These are phyloP conservation scores for Sinhomidia bicolor DNA, from an alignment of 2,888 invertebrate genomes.

Conservation along the genomic window DNA sequence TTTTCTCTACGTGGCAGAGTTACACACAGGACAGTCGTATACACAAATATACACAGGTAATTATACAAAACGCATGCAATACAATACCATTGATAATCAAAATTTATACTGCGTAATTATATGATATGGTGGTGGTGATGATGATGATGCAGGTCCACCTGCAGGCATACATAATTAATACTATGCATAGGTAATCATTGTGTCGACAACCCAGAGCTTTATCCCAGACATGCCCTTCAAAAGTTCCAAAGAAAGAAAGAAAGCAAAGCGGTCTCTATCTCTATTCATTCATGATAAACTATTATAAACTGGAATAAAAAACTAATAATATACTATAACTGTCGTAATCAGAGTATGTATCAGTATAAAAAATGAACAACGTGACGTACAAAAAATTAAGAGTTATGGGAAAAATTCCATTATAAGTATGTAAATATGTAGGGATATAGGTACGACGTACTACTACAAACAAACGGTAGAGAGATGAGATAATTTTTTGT, in stretches of 20 bases:
- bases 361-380: neutral
- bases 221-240: constrained; percentile 25
- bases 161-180: neutral
- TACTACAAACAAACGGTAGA: neutral
- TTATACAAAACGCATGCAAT: too few relatives aligned
- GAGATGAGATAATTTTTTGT: neutral
- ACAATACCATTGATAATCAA: neutral
- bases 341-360: neutral
- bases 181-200: neutral
- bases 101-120: constrained; percentile 15
- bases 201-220: constrained; percentile 36
- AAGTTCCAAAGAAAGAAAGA: neutral
- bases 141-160: neutral
- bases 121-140: neutral
- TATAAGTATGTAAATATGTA: neutral
- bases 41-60: neutral
- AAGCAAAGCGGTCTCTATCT: constrained; percentile 31
- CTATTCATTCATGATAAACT: neutral
- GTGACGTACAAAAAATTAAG: constrained; percentile 17
- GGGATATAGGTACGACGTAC: neutral
- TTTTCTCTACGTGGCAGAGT: constrained; percentile 17
- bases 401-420: neutral
- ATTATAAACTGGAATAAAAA: neutral
- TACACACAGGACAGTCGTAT: neutral
- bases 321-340: neutral